Conservation (phyloP, 1,140 invertebrate species). For the Zelostemma sp. region DNA sequence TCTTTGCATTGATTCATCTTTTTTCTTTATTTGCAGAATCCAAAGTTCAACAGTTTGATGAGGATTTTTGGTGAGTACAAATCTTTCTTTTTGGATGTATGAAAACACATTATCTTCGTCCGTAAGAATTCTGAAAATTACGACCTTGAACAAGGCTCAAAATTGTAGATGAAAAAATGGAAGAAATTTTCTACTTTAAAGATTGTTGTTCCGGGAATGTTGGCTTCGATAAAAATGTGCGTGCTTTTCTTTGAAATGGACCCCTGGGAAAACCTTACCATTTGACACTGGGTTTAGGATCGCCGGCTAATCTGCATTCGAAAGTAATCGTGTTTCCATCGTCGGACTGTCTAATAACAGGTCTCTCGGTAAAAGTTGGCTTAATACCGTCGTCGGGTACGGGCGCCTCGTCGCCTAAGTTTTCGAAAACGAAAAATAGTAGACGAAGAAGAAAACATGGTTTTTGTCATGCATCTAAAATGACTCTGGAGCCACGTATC, state of each 20-base stretch:
- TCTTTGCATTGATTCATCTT: too few species aligned
- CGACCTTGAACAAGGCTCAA: too few species aligned
- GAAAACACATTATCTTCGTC: too few species aligned
- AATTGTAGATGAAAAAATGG: too few species aligned
- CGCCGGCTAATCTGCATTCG: slow-evolving; percentile 95
- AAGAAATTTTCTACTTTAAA: too few species aligned
- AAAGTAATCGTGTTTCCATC: slow-evolving; percentile 93
- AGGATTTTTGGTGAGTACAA: too few species aligned
- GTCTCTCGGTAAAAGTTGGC: slow-evolving; percentile 96
- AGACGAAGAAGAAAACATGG: slow-evolving; percentile 12
- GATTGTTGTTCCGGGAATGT: too few species aligned
- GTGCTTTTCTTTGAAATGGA: not conserved
- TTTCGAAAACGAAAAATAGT: slow-evolving; percentile 54
- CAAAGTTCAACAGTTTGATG: too few species aligned
- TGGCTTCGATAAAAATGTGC: not conserved
- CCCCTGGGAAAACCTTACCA: slow-evolving; percentile 79
- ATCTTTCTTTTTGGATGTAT: too few species aligned
- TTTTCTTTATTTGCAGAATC: too few species aligned
- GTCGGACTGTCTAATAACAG: slow-evolving; percentile 94
- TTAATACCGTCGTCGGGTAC: slow-evolving; percentile 90
- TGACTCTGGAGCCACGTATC: slow-evolving; percentile 56
- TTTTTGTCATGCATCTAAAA: slow-evolving; percentile 12
- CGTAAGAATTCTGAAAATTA: too few species aligned
- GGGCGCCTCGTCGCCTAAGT: slow-evolving; percentile 90
- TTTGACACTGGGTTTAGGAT: slow-evolving; percentile 90